Evolutionary conservation across 2,888 invertebrate genomes (phyloP).

Genomic region (Auanema sp.): DNA sequence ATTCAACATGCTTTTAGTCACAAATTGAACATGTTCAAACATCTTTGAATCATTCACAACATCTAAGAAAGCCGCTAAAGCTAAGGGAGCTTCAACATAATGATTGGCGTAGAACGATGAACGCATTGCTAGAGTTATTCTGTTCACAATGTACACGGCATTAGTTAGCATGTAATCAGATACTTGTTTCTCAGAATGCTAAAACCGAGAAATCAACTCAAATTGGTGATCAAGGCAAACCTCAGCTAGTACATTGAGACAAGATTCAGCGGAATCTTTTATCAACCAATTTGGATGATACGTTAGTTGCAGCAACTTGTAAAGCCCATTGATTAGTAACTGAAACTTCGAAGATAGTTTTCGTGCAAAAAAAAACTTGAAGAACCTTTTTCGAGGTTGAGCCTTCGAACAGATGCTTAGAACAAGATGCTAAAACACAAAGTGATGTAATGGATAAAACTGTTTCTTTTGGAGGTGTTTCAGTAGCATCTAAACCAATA

Average conservation of each 20-base stretch:
- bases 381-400: too few species aligned
- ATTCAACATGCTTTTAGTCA: constrained; percentile 34
- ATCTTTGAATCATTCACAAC: constrained; percentile 20
- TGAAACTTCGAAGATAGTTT: too few species aligned
- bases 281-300: too few species aligned
- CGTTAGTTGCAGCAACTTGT: too few species aligned
- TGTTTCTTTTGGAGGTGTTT: neutral
- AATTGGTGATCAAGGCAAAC: neutral
- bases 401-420: neutral
- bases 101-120: constrained; percentile 1
- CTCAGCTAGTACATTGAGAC: neutral
- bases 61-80: constrained; percentile 31
- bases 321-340: too few species aligned
- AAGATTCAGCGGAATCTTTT: too few species aligned
- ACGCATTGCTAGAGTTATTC: constrained; percentile 11
- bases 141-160: constrained; percentile 11
- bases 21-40: constrained; percentile 26
- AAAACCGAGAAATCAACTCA: neutral
- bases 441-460: neutral
- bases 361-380: too few species aligned
- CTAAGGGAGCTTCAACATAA: constrained; percentile 23
- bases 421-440: constrained; percentile 3
- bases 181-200: neutral
- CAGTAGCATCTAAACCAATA: constrained; percentile 11
- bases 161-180: neutral